Evolutionary conservation across 2,113 vertebrate genomes (phyloP).

Genomic region (Scopus umbretta): DNA sequence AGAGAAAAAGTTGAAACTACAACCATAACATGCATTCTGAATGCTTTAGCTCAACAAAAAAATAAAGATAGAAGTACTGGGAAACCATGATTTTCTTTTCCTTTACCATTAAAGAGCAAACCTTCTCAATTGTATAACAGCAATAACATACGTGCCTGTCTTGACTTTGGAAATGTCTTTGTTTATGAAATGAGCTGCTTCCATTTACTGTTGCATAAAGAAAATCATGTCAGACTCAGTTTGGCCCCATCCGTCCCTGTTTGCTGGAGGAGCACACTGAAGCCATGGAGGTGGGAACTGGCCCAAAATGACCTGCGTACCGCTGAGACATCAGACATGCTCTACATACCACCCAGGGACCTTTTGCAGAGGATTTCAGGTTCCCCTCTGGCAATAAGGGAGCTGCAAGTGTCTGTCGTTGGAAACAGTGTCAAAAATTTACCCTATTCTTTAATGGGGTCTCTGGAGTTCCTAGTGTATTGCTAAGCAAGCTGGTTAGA

Average conservation of each 20-base stretch:
- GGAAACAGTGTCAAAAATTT: not conserved
- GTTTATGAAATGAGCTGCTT: not conserved
- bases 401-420: not conserved
- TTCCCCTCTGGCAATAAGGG: not conserved
- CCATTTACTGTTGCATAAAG: not conserved
- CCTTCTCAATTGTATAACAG: accelerated
- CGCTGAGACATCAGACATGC: accelerated
- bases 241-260: not conserved
- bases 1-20: not conserved
- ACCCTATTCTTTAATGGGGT: not conserved
- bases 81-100: not conserved
- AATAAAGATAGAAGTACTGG: accelerated
- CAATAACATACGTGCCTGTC: accelerated
- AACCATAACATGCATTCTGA: not conserved
- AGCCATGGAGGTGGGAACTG: not conserved
- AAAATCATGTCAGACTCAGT: not conserved
- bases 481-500: accelerated
- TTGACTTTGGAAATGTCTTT: not conserved
- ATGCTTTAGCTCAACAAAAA: not conserved
- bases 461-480: not conserved
- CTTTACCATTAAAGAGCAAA: not conserved
- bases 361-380: not conserved
- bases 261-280: accelerated
- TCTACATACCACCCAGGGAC: not conserved
- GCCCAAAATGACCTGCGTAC: not conserved